phyloP scores from a whole-genome alignment of 2,888 invertebrate genomes.

The Incurvaria masculella region DNA sequence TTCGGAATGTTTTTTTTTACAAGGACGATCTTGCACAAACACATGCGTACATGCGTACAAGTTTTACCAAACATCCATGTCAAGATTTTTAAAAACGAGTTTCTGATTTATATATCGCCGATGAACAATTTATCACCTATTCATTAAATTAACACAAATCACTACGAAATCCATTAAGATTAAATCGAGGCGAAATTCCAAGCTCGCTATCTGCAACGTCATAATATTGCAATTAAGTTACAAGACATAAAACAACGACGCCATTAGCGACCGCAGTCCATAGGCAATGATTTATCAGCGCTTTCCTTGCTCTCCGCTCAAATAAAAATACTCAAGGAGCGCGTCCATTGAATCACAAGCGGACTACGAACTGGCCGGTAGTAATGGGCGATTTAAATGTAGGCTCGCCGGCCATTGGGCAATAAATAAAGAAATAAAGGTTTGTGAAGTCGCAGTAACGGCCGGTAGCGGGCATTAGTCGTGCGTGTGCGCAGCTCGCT shows the following conservation, averaged over 20 bases:
- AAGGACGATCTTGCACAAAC: too few relatives aligned
- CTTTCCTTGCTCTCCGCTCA: neutral
- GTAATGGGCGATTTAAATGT: constrained; percentile 55
- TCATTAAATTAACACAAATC: too few relatives aligned
- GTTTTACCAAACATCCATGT: too few relatives aligned
- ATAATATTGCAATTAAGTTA: neutral
- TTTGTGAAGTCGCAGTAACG: constrained; percentile 7
- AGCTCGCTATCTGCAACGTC: too few relatives aligned
- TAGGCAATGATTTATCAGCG: neutral
- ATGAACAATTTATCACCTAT: too few relatives aligned
- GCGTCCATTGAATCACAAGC: neutral
- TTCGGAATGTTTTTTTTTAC: too few relatives aligned
- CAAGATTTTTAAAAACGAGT: too few relatives aligned
- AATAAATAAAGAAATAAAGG: constrained; percentile 48
- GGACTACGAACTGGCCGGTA: neutral
- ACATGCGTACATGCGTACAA: too few relatives aligned
- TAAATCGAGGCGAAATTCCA: too few relatives aligned
- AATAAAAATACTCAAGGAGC: neutral
- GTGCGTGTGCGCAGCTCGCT: constrained; percentile 23
- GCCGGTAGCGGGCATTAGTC: neutral
- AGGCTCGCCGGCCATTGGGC: constrained; percentile 42
- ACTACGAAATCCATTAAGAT: too few relatives aligned
- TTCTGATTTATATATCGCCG: too few relatives aligned
- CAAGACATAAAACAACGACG: neutral
- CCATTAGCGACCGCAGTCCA: neutral